Evolutionary conservation across 2,888 invertebrate genomes (phyloP).

Genomic region (Chrysodeixis includens): DNA sequence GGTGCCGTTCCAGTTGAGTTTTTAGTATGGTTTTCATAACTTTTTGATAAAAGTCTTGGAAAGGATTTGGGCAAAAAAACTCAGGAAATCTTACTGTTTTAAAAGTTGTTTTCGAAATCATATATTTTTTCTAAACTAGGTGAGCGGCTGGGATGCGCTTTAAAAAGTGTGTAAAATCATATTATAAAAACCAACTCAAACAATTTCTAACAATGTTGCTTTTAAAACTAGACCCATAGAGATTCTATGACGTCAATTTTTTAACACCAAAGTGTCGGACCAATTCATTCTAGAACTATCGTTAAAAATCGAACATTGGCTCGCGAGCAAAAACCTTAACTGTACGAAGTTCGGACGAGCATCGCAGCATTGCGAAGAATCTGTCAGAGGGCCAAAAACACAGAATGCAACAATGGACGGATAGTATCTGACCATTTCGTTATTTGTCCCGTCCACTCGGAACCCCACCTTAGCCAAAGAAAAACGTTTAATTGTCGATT

Average conservation of each 20-base stretch:
- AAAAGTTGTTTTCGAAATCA: too few species aligned
- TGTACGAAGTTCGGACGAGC: slow-evolving; percentile 38
- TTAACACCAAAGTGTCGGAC: slow-evolving; percentile 25
- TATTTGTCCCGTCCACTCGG: slow-evolving; percentile 62
- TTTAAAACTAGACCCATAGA: not conserved
- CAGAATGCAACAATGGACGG: slow-evolving; percentile 78
- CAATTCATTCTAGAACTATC: slow-evolving; percentile 44
- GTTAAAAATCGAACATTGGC: slow-evolving; percentile 40
- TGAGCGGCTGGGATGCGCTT: too few species aligned
- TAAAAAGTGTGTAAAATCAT: too few species aligned
- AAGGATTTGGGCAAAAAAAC: too few species aligned
- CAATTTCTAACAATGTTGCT: too few species aligned
- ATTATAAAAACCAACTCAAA: too few species aligned
- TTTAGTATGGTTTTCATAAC: not conserved
- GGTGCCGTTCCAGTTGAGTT: not conserved
- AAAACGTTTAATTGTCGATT: slow-evolving; percentile 63
- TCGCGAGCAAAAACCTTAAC: slow-evolving; percentile 44
- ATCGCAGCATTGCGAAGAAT: slow-evolving; percentile 67
- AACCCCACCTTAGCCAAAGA: slow-evolving; percentile 46
- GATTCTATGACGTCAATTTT: not conserved
- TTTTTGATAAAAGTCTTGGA: not conserved
- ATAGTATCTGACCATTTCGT: slow-evolving; percentile 71
- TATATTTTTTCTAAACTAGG: too few species aligned
- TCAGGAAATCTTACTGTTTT: not conserved
- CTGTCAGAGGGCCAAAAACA: slow-evolving; percentile 70